Conservation (phyloP, 1,140 invertebrate species). For the Heterodera carotae region DNA sequence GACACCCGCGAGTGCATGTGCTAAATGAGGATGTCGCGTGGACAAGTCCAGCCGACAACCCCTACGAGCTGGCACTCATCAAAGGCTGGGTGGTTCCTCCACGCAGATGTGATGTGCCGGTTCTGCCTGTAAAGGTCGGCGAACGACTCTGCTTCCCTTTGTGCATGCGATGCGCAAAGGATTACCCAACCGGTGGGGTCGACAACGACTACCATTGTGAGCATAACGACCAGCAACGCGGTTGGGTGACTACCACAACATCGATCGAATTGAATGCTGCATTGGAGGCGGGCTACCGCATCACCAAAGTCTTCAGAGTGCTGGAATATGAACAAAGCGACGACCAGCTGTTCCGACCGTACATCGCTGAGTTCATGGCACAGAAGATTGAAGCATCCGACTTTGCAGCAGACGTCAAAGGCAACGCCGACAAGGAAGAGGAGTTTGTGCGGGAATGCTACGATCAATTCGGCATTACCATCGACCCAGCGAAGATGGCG, state of each 20-base stretch:
- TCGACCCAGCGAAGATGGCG: background rate
- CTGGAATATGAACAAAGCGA: conserved; percentile 1
- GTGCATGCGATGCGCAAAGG: no score
- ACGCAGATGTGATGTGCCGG: background rate
- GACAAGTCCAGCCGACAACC: no score
- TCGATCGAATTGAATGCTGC: no score
- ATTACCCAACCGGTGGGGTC: no score
- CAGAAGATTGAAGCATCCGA: conserved; percentile 12
- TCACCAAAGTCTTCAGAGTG: background rate
- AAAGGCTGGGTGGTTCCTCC: background rate
- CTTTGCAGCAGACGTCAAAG: background rate
- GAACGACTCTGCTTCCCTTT: background rate
- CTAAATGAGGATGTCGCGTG: no score
- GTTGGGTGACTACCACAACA: no score
- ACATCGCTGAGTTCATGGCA: conserved; percentile 12
- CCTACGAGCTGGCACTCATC: no score
- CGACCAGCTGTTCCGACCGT: conserved; percentile 12
- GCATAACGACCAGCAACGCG: no score
- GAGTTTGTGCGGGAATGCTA: conserved; percentile 7
- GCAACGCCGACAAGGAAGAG: conserved; percentile 13
- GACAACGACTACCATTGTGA: no score
- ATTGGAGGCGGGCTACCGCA: no score
- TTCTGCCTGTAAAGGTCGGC: background rate
- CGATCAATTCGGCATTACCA: background rate
- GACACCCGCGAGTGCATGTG: no score